Percentiles rank a stretch among this genome's conserved stretches.
phyloP scores from a whole-genome alignment of 2,113 vertebrate genomes.

The Albula goreensis region DNA sequence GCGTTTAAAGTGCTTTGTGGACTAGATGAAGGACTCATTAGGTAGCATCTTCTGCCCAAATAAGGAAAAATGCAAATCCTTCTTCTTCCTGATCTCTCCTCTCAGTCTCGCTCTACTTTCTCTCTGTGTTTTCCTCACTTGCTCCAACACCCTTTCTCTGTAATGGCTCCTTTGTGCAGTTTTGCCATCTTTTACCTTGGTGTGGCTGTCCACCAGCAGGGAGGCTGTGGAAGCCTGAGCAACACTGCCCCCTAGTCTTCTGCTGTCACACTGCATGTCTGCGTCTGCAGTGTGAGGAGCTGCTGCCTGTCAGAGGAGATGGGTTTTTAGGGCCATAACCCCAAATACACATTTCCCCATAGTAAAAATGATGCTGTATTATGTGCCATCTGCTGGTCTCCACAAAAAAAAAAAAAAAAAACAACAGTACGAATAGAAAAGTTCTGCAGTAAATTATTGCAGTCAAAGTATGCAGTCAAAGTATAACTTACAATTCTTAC shows the following conservation, averaged over 20 bases:
- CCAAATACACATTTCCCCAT: too few species aligned
- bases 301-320: too few species aligned
- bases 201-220: background rate
- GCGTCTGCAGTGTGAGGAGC: background rate
- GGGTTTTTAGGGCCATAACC: too few species aligned
- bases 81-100: background rate
- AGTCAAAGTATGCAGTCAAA: too few species aligned
- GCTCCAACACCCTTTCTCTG: background rate
- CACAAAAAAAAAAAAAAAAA: too few species aligned
- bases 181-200: background rate
- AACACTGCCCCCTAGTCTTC: conserved; percentile 11
- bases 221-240: background rate
- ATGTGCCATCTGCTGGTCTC: too few species aligned
- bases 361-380: too few species aligned
- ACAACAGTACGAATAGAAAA: too few species aligned
- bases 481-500: too few species aligned
- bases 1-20: background rate
- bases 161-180: background rate
- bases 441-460: too few species aligned
- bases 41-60: background rate
- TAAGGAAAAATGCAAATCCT: background rate
- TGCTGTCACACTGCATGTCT: background rate
- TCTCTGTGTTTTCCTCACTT: background rate
- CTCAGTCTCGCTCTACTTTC: background rate
- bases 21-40: background rate